A percentile compares a stretch with the other conserved stretches of the same genome.
Evolutionary conservation across 2,888 invertebrate species (phyloP).

Genomic region (Escarpia spicata): DNA sequence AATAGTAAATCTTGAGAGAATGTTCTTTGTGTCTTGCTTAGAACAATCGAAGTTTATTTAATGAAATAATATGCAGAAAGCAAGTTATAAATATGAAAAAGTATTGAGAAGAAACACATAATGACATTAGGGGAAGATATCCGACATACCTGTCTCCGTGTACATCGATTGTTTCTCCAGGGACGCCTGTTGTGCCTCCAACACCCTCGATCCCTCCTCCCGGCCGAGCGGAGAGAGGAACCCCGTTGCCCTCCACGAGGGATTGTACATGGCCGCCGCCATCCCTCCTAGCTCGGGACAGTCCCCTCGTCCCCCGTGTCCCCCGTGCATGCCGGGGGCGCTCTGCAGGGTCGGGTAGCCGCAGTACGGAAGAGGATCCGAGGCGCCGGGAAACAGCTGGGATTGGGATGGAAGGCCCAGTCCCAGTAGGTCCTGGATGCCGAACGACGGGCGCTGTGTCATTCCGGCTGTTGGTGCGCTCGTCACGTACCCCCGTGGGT

Average conservation of each 20-base stretch:
- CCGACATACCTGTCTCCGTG: neutral
- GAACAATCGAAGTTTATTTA: too few species aligned
- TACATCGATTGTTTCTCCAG: neutral
- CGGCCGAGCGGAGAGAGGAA: neutral
- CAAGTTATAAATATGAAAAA: too few species aligned
- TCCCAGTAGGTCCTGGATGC: slow-evolving; percentile 37
- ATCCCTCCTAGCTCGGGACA: neutral
- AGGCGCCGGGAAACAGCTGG: neutral
- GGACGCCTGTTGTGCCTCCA: slow-evolving; percentile 6
- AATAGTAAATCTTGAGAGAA: neutral
- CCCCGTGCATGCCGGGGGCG: slow-evolving; percentile 5
- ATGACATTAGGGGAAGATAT: neutral
- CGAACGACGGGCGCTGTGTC: slow-evolving; percentile 34
- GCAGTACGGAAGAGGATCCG: neutral
- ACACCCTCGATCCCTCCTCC: neutral
- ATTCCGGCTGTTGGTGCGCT: neutral
- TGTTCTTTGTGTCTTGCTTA: too few species aligned
- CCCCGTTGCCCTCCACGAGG: slow-evolving; percentile 9
- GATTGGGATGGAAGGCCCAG: slow-evolving; percentile 20
- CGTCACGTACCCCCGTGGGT: slow-evolving; percentile 6
- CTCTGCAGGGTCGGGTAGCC: neutral
- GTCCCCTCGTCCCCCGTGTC: neutral
- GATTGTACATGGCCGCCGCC: slow-evolving; percentile 11
- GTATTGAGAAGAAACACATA: neutral
- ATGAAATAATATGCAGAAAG: too few species aligned